phyloP scores from a whole-genome alignment of 2,797 vertebrate genomes.

The Spinus pinus region DNA sequence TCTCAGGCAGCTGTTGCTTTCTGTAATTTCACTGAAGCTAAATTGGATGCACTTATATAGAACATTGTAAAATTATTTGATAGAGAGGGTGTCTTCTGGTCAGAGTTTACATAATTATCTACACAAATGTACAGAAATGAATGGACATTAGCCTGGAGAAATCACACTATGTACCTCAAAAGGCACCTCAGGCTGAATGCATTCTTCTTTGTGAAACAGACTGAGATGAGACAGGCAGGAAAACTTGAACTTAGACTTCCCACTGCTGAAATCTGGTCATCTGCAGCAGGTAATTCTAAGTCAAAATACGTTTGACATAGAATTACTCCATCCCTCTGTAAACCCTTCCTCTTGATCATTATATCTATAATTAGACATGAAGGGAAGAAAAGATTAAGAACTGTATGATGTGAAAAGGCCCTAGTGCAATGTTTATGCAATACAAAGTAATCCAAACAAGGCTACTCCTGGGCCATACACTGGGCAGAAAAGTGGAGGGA shows the following conservation, averaged over 20 bases:
- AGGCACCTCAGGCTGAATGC: neutral
- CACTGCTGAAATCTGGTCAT: neutral
- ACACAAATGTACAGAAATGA: neutral
- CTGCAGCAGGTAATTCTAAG: neutral
- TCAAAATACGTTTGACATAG: neutral
- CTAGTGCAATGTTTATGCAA: accelerated
- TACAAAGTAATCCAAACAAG: neutral
- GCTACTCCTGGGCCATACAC: neutral
- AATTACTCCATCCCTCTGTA: neutral
- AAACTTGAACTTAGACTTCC: neutral
- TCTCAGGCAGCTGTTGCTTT: neutral
- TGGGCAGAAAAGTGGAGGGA: neutral
- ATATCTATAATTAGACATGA: neutral
- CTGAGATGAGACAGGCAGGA: neutral
- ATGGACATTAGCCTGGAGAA: neutral
- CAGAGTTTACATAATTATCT: neutral
- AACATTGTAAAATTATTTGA: neutral
- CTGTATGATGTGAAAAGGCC: accelerated
- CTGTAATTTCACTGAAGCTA: neutral
- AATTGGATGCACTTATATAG: neutral
- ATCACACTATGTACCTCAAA: neutral
- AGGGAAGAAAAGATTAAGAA: neutral
- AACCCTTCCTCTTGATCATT: neutral
- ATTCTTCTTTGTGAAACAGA: neutral
- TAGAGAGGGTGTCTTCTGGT: neutral